Evolutionary conservation across 2,113 vertebrate genomes (phyloP).

Genomic region (Casuarius casuarius): DNA sequence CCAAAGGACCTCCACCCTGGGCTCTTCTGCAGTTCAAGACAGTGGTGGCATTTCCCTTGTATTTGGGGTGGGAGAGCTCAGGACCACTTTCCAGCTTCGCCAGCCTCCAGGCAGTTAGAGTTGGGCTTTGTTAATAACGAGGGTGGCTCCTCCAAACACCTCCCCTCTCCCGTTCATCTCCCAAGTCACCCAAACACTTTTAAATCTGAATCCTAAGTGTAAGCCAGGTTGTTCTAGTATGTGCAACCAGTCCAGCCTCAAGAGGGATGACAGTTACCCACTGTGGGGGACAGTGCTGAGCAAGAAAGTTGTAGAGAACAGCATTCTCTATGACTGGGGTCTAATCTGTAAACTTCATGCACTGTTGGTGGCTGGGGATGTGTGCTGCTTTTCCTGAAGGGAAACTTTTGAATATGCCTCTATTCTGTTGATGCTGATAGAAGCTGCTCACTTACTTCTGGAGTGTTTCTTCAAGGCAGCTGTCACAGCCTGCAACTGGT

Average conservation of each 20-base stretch:
- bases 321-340: neutral
- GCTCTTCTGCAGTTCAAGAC: neutral
- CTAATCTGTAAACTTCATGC: neutral
- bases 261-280: neutral
- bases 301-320: neutral
- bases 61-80: neutral
- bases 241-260: neutral
- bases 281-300: neutral
- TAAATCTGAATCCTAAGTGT: neutral
- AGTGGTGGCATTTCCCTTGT: neutral
- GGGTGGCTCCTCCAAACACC: neutral
- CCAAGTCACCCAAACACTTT: neutral
- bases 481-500: too few species aligned
- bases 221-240: neutral
- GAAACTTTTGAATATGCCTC: neutral
- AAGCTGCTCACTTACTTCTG: neutral
- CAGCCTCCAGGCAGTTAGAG: neutral
- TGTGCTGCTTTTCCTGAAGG: neutral
- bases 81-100: neutral
- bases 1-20: neutral
- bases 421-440: neutral
- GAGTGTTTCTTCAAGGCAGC: neutral
- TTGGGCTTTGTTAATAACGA: neutral
- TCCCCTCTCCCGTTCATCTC: neutral
- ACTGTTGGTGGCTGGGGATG: neutral